Percentiles rank a stretch among this genome's conserved stretches.
These are phyloP conservation scores for Carcina quercana DNA, from an alignment of 2,888 invertebrate genomes.

Conservation along the genomic window DNA sequence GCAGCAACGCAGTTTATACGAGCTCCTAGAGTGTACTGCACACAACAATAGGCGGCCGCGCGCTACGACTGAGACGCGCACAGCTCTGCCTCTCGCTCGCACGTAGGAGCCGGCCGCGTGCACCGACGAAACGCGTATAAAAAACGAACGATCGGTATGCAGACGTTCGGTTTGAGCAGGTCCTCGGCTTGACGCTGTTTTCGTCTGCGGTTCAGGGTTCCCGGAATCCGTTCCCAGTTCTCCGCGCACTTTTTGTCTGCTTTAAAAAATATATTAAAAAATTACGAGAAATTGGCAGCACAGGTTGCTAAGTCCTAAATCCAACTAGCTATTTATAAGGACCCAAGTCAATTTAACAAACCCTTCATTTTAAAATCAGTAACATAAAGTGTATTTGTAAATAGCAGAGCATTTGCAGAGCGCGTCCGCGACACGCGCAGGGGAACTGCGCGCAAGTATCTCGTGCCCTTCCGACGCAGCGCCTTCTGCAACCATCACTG, in stretches of 20 bases:
- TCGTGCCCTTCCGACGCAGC: too few species aligned
- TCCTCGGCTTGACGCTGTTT: slow-evolving; percentile 73
- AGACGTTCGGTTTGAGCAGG: slow-evolving; percentile 73
- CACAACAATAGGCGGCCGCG: slow-evolving; percentile 61
- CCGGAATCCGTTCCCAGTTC: slow-evolving; percentile 36
- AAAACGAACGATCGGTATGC: slow-evolving; percentile 74
- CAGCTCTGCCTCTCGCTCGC: slow-evolving; percentile 44
- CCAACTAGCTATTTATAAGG: too few species aligned
- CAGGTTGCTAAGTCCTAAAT: too few species aligned
- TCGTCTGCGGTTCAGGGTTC: slow-evolving; percentile 70
- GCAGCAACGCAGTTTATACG: slow-evolving; percentile 41
- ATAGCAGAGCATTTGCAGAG: too few species aligned
- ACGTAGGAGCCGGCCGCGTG: slow-evolving; percentile 28
- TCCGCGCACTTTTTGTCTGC: slow-evolving; percentile 19
- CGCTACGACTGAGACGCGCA: slow-evolving; percentile 52
- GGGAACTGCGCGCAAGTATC: too few species aligned
- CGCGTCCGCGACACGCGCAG: too few species aligned
- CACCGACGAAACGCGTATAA: slow-evolving; percentile 61
- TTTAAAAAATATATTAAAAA: too few species aligned
- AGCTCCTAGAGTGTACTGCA: slow-evolving; percentile 61
- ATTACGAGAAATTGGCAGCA: too few species aligned
- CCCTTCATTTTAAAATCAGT: too few species aligned
- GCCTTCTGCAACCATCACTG: too few species aligned
- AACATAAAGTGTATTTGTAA: too few species aligned
- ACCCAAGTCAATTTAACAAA: too few species aligned